Evolutionary conservation across 2,113 vertebrate genomes (phyloP).

Genomic region (Anthoscopus minutus): DNA sequence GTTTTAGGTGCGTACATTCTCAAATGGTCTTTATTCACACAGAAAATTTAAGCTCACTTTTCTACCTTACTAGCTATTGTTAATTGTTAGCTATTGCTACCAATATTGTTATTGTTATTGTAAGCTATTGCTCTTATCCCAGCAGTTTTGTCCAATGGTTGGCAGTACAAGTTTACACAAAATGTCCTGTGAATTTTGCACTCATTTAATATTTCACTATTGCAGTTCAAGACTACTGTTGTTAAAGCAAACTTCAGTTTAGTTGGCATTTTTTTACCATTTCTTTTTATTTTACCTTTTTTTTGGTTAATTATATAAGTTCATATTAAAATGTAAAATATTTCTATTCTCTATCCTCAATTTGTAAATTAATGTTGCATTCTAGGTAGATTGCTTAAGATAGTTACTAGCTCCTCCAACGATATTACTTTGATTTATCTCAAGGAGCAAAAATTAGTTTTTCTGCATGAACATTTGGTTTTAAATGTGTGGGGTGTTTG

Average conservation of each 20-base stretch:
- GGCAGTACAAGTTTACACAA: neutral
- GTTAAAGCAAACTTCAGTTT: neutral
- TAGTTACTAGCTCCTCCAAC: neutral
- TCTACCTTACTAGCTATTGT: neutral
- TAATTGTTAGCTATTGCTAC: neutral
- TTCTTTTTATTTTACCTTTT: neutral
- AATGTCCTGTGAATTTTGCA: neutral
- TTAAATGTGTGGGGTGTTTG: accelerated
- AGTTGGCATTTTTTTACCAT: neutral
- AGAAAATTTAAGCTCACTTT: neutral
- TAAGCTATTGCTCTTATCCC: neutral
- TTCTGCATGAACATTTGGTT: neutral
- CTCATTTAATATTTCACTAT: neutral
- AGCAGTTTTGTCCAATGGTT: neutral
- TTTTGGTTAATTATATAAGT: neutral
- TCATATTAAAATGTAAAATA: neutral
- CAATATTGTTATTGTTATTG: neutral
- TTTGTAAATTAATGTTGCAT: neutral
- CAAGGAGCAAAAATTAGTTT: neutral
- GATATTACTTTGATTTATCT: neutral
- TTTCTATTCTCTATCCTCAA: neutral
- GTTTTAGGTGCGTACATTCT: neutral
- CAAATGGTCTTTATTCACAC: neutral
- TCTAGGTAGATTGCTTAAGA: neutral
- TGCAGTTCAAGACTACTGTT: neutral